A percentile compares a stretch with the other conserved stretches of the same genome.
phyloP scores from a whole-genome alignment of 2,888 invertebrate species.

The Allophyes oxyacanthae region DNA sequence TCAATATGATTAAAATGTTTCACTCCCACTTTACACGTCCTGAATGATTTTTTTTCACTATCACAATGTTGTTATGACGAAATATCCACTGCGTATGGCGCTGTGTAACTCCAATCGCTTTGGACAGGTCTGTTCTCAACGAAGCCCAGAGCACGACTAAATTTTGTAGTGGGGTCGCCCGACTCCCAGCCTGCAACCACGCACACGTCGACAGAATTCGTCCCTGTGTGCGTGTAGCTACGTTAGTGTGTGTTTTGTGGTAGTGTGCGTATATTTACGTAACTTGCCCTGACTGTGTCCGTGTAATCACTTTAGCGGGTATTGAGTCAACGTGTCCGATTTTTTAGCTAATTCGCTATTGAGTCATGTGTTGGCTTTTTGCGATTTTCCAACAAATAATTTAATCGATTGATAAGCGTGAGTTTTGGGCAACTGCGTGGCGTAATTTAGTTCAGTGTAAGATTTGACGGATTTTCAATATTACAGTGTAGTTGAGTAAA shows the following conservation, averaged over 20 bases:
- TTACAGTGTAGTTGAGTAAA: constrained; percentile 47
- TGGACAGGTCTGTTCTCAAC: constrained; percentile 76
- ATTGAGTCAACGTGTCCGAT: constrained; percentile 85
- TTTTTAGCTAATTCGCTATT: constrained; percentile 85
- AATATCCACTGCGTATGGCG: constrained; percentile 82
- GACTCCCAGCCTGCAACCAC: constrained; percentile 77
- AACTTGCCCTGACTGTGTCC: constrained; percentile 75
- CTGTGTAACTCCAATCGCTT: constrained; percentile 71
- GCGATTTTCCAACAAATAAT: constrained; percentile 58
- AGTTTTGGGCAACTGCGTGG: constrained; percentile 66
- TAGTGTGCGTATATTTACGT: constrained; percentile 85
- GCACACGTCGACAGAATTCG: constrained; percentile 68
- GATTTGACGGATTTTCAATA: constrained; percentile 38
- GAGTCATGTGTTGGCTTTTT: constrained; percentile 84
- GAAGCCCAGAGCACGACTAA: constrained; percentile 84
- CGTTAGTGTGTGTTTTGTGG: constrained; percentile 65
- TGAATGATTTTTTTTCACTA: constrained; percentile 78
- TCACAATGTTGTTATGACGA: constrained; percentile 87
- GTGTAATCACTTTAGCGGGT: constrained; percentile 81
- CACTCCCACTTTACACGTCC: constrained; percentile 87
- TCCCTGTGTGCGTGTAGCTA: constrained; percentile 42
- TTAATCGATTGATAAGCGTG: constrained; percentile 71
- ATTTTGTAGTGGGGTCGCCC: constrained; percentile 86
- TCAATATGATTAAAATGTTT: constrained; percentile 63
- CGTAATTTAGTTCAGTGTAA: constrained; percentile 59